Evolutionary conservation across 2,797 vertebrate genomes (phyloP).

Genomic region (Enoplosus armatus): DNA sequence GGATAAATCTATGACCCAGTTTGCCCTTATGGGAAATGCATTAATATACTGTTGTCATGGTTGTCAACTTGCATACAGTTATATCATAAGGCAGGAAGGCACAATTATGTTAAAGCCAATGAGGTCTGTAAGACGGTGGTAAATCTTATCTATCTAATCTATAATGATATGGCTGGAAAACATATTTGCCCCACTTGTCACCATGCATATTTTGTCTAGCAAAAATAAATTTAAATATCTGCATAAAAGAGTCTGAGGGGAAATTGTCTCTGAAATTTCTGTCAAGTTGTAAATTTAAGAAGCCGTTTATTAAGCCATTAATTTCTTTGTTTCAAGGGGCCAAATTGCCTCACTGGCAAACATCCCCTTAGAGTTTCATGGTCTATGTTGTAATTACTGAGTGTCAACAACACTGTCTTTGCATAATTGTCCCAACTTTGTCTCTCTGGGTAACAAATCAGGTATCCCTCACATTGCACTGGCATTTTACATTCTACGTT

Average conservation of each 20-base stretch:
- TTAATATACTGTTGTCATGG: constrained; percentile 57
- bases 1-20: constrained; percentile 61
- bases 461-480: constrained; percentile 13
- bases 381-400: constrained; percentile 45
- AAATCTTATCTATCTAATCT: constrained; percentile 73
- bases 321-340: constrained; percentile 41
- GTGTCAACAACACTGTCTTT: constrained; percentile 50
- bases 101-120: constrained; percentile 70
- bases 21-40: constrained; percentile 55
- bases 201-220: constrained; percentile 45
- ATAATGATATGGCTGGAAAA: constrained; percentile 65
- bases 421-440: constrained; percentile 43
- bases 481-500: constrained; percentile 12
- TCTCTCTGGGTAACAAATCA: constrained; percentile 44
- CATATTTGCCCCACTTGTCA: constrained; percentile 62
- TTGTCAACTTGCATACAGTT: constrained; percentile 70
- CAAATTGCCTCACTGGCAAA: constrained; percentile 58
- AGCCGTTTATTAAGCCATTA: constrained; percentile 51
- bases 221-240: constrained; percentile 46
- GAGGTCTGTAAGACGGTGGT: constrained; percentile 64
- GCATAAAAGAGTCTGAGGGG: constrained; percentile 32
- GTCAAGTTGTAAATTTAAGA: constrained; percentile 54
- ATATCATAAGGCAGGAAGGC: constrained; percentile 60
- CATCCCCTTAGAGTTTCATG: constrained; percentile 32
- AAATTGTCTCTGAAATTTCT: constrained; percentile 42